These are phyloP conservation scores for Anarhynchus alexandrinus DNA, from an alignment of 2,113 vertebrate genomes.

Conservation along the genomic window DNA sequence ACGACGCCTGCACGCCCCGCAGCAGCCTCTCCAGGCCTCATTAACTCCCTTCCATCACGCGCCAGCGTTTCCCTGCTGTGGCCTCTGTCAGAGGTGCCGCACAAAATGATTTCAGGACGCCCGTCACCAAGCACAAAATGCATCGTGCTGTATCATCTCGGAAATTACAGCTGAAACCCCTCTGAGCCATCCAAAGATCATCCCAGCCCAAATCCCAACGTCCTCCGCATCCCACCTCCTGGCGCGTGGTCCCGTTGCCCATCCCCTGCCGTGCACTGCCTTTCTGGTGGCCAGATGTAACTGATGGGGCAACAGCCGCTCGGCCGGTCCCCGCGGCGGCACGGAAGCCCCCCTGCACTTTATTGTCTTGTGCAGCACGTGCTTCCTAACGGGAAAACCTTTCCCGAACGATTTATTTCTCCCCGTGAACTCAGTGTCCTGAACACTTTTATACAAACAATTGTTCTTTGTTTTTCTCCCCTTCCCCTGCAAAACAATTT, in stretches of 20 bases:
- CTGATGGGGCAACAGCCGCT: not conserved
- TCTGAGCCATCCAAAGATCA: not conserved
- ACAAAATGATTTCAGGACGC: not conserved
- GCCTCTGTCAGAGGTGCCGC: not conserved
- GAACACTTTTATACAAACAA: not conserved
- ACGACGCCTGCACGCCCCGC: not conserved
- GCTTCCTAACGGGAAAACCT: not conserved
- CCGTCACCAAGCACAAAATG: not conserved
- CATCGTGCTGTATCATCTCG: accelerated
- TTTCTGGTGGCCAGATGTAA: not conserved
- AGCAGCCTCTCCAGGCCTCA: not conserved
- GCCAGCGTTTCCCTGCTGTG: not conserved
- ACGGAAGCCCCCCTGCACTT: not conserved
- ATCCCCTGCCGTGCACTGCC: not conserved
- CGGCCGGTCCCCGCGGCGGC: not conserved
- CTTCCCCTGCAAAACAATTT: not conserved
- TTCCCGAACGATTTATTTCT: not conserved
- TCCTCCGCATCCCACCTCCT: not conserved
- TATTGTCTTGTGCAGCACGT: not conserved
- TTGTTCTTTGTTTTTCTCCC: not conserved
- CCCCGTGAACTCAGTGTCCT: not conserved
- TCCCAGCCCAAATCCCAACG: not conserved
- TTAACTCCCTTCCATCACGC: not conserved
- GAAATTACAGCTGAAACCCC: not conserved
- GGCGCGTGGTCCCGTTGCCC: not conserved